These are phyloP conservation scores for Drosophila paranaensis DNA, from an alignment of 2,888 invertebrate species.

Conservation along the genomic window DNA sequence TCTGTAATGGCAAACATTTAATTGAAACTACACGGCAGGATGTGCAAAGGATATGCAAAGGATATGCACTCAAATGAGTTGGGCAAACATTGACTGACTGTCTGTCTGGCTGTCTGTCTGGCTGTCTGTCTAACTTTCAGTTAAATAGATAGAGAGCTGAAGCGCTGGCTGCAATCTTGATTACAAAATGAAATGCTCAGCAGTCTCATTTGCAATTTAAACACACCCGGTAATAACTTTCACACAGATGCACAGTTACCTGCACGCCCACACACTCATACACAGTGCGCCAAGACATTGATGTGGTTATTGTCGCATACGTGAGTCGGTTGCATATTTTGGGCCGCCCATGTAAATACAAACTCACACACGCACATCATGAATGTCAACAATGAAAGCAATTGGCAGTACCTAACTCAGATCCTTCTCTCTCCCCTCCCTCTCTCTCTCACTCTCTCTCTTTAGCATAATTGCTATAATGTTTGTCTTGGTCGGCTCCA, in stretches of 20 bases:
- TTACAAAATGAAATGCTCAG: conserved; percentile 47
- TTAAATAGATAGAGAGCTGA: conserved; percentile 19
- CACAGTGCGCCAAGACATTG: conserved; percentile 44
- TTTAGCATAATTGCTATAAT: conserved; percentile 75
- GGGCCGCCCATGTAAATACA: conserved; percentile 46
- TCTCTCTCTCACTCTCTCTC: conserved; percentile 5
- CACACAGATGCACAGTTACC: conserved; percentile 25
- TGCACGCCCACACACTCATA: too few relatives aligned
- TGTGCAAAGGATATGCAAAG: conserved; percentile 18
- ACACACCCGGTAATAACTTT: conserved; percentile 45
- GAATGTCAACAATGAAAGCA: conserved; percentile 57
- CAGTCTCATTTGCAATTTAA: conserved; percentile 58
- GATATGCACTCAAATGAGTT: conserved; percentile 47
- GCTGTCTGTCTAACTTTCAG: not conserved
- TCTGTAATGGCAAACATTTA: conserved; percentile 59
- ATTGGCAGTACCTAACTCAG: conserved; percentile 48
- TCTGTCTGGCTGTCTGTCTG: conserved; percentile 17
- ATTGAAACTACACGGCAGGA: conserved; percentile 50
- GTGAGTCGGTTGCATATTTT: conserved; percentile 52
- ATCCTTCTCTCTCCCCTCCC: not conserved
- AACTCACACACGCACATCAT: not conserved
- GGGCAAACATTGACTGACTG: conserved; percentile 48
- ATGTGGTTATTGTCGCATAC: conserved; percentile 65
- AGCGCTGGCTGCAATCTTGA: conserved; percentile 43
- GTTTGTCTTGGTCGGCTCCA: conserved; percentile 56